A percentile compares a stretch with the other conserved stretches of the same genome.
Evolutionary conservation across 1,140 invertebrate species (phyloP).

Genomic region (Meloidogyne hapla): DNA sequence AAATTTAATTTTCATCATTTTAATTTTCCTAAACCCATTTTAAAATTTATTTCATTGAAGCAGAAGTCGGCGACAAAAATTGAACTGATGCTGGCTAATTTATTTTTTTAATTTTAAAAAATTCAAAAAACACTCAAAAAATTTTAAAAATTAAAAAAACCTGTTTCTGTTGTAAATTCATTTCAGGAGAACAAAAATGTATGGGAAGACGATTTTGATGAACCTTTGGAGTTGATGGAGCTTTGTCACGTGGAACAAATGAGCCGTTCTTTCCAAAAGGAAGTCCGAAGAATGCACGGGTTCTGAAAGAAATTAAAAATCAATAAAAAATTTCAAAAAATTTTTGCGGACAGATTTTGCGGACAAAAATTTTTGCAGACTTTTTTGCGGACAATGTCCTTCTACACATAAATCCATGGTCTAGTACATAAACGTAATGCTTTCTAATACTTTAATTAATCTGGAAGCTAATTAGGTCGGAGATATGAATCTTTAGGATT

Average conservation of each 20-base stretch:
- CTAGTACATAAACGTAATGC: too few species aligned
- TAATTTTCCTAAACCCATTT: too few species aligned
- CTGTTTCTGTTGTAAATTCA: not conserved
- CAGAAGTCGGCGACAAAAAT: not conserved
- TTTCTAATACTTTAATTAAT: too few species aligned
- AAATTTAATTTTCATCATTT: too few species aligned
- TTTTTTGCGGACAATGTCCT: too few species aligned
- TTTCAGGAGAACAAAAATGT: constrained; percentile 2
- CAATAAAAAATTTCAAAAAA: too few species aligned
- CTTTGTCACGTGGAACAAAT: not conserved
- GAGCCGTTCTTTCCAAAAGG: not conserved
- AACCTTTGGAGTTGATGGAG: not conserved
- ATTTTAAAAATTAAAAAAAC: not conserved
- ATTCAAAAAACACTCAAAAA: not conserved
- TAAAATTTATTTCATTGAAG: not conserved
- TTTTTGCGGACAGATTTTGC: too few species aligned
- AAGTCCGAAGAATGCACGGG: not conserved
- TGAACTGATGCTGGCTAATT: not conserved
- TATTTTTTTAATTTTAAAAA: not conserved
- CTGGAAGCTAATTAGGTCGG: too few species aligned
- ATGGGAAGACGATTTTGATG: not conserved
- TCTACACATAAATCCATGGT: too few species aligned
- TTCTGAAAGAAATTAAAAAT: not conserved
- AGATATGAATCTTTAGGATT: too few species aligned
- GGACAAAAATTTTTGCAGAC: too few species aligned